These are phyloP conservation scores for Cassiopea xamachana DNA, from an alignment of 30 jellyfish, hydroid and myxozoan species.

Conservation along the genomic window DNA sequence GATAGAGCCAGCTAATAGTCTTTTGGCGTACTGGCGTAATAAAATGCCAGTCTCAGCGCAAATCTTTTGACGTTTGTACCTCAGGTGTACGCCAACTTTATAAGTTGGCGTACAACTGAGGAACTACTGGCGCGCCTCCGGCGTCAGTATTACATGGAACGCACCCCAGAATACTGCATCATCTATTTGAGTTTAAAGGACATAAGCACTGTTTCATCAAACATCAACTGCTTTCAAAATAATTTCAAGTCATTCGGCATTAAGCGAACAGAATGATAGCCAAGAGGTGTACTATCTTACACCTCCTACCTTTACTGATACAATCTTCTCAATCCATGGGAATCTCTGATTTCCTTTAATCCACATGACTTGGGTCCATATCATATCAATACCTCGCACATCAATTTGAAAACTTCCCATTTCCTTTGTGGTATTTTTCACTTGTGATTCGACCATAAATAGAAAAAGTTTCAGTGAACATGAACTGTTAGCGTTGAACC, in stretches of 20 bases:
- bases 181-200: slow-evolving; percentile 54
- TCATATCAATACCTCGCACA: slow-evolving; percentile 49
- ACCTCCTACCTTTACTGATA: slow-evolving; percentile 17
- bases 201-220: slow-evolving; percentile 36
- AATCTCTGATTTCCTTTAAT: slow-evolving; percentile 52
- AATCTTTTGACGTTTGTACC: no score
- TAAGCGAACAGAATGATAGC: no score
- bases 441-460: slow-evolving; percentile 52
- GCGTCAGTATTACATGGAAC: no score
- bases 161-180: background rate
- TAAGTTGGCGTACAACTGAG: no score
- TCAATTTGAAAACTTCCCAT: slow-evolving; percentile 70
- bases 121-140: no score
- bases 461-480: slow-evolving; percentile 34
- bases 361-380: slow-evolving; percentile 52
- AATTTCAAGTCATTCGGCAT: background rate
- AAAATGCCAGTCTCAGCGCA: no score
- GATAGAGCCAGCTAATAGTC: no score
- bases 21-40: no score
- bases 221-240: slow-evolving; percentile 37
- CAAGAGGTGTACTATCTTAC: no score
- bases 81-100: no score
- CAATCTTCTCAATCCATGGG: slow-evolving; percentile 32
- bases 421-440: background rate
- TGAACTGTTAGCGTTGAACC: slow-evolving; percentile 57